phyloP scores from a whole-genome alignment of 2,113 vertebrate genomes.

The Apodemus speciosus region DNA sequence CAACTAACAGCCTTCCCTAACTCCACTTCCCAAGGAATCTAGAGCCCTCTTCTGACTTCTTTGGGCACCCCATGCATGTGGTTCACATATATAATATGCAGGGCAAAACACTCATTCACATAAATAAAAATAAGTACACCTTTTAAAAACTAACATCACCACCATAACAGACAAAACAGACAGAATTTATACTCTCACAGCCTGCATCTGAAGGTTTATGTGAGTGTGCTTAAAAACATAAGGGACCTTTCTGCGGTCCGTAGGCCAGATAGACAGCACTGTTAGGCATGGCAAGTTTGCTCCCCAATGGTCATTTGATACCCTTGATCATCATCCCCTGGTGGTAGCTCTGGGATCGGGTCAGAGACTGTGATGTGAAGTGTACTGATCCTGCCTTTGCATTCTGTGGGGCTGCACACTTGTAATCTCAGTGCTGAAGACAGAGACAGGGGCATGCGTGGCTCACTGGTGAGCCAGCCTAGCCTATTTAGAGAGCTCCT shows the following conservation, averaged over 20 bases:
- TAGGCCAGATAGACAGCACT: background rate
- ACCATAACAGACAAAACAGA: slow-evolving; percentile 23
- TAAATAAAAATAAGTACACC: background rate
- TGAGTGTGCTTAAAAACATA: background rate
- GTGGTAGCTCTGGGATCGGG: background rate
- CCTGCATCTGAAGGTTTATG: slow-evolving; percentile 12
- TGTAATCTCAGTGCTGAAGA: background rate
- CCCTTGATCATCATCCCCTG: background rate
- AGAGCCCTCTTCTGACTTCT: background rate
- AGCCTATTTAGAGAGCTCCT: background rate
- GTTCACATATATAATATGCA: background rate
- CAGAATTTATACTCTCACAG: background rate
- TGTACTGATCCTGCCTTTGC: background rate
- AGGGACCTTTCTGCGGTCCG: background rate
- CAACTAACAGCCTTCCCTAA: background rate
- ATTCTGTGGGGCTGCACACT: background rate
- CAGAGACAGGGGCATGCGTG: background rate
- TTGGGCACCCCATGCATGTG: background rate
- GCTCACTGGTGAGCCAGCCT: background rate
- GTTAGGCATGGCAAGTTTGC: background rate
- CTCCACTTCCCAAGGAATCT: background rate
- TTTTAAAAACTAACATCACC: slow-evolving; percentile 9
- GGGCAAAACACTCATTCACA: background rate
- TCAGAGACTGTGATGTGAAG: background rate
- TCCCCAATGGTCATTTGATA: background rate